Base-by-base conservation (phyloP, 2,797 vertebrate genomes). In the Naso thynnoides region DNA sequence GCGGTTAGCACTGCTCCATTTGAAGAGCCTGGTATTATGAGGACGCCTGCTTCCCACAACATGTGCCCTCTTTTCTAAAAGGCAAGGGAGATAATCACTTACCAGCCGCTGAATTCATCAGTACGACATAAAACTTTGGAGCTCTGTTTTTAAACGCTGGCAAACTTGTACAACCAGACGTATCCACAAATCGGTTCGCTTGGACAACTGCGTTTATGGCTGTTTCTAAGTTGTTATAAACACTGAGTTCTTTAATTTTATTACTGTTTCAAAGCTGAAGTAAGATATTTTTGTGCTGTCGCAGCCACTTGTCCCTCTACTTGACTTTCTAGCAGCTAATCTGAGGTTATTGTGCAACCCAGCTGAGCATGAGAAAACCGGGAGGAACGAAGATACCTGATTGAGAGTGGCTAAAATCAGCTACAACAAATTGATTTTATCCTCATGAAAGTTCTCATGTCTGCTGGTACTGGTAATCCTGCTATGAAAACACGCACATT, bases 391-490 rank as follows among this genome's bases (percentile, higher is more conserved):
- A 69, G 66, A 70, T 78, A 83, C 78, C 70, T 78, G 79, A 69
- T 77, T 54, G 73, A 78, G 65, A 77, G 58, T 21, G 45, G 59
- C 76, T 69, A 44, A 83, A 92, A 85, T 83, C 81, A 81, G 68
- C 82, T 87, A 81, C 73, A 89, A 86, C 92, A 84, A 89, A 93
- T 90, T 71, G 82, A 92, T 93, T 93, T 94, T 79, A 89, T 92
- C 89, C 88, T 83, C 81, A 52, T 77, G 73, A 85, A 89, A 82
- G 76, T 86, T 87, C 82, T 90, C 87, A 91, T 91, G 91, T 92
- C 88, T 91, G 84, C 86, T 83, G 82, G 76, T 85, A 66, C 78
- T 76, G 48, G 81, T 92, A 92, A 94, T 92, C 90, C 86, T 44
- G 76, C 79, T 82, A 84, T 58, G 50, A 91, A 91, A 93, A 92